A percentile compares a stretch with the other conserved stretches of the same genome.
phyloP scores from a whole-genome alignment of 2,888 invertebrate species.

The Sarcophaga rosellei region DNA sequence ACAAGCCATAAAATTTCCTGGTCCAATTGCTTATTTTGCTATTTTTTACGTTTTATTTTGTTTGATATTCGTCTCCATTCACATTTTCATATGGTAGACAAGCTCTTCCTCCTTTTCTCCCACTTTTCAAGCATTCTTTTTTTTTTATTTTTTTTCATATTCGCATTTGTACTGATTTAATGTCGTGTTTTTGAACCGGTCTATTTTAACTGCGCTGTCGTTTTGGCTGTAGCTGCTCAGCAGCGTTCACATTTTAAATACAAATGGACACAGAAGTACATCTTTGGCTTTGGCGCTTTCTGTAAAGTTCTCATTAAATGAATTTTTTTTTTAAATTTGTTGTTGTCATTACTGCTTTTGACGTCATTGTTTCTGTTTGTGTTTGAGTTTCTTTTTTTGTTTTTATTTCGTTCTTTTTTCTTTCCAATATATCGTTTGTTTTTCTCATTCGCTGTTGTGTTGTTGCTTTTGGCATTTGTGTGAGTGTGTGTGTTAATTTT shows the following conservation, averaged over 20 bases:
- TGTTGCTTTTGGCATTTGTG: constrained; percentile 27
- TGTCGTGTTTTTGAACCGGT: constrained; percentile 50
- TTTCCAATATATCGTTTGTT: neutral
- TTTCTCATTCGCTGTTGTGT: constrained; percentile 2
- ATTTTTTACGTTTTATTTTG: neutral
- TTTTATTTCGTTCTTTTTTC: neutral
- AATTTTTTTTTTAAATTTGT: neutral
- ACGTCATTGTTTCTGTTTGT: neutral
- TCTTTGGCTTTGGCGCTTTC: constrained; percentile 51
- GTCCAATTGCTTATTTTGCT: neutral
- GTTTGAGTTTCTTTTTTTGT: neutral
- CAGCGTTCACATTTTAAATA: constrained; percentile 5
- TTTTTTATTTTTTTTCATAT: neutral
- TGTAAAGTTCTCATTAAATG: constrained; percentile 15
- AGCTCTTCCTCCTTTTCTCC: constrained; percentile 36
- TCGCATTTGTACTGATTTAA: neutral
- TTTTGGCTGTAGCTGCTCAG: neutral
- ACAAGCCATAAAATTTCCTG: neutral
- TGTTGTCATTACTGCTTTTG: neutral
- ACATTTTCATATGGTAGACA: neutral
- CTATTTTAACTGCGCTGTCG: constrained; percentile 57
- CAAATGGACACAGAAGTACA: constrained; percentile 16
- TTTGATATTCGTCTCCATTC: constrained; percentile 2
- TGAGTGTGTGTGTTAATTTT: constrained; percentile 21
- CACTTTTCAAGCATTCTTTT: neutral